Evolutionary conservation across 2,113 vertebrate species (phyloP).

Genomic region (Peromyscus polionotus): DNA sequence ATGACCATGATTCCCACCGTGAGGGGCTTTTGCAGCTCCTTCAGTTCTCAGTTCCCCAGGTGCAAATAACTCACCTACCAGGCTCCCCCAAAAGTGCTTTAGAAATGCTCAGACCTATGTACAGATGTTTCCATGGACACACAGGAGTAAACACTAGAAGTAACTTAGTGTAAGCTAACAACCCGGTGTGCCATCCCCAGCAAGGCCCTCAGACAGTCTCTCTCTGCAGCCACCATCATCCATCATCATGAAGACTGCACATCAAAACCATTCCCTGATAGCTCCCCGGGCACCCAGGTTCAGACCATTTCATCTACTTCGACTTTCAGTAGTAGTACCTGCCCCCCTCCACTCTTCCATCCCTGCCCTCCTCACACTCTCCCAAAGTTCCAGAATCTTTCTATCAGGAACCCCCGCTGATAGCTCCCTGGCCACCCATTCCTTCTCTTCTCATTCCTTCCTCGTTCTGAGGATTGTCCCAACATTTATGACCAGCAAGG

Average conservation of each 20-base stretch:
- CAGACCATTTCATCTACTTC: constrained; percentile 28
- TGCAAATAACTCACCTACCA: constrained; percentile 79
- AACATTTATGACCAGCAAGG: constrained; percentile 38
- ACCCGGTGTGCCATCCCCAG: constrained; percentile 70
- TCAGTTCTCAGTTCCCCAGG: constrained; percentile 44
- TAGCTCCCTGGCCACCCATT: constrained; percentile 75
- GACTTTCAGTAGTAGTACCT: constrained; percentile 60
- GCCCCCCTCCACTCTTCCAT: not conserved
- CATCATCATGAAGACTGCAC: constrained; percentile 54
- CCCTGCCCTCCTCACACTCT: constrained; percentile 64
- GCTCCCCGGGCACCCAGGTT: not conserved
- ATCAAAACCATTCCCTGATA: constrained; percentile 45
- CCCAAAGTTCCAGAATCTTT: constrained; percentile 73
- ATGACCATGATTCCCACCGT: not conserved
- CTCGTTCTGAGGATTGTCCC: constrained; percentile 51
- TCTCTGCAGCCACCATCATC: constrained; percentile 40
- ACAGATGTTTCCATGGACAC: constrained; percentile 75
- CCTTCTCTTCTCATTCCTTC: constrained; percentile 66
- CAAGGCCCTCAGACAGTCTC: constrained; percentile 73
- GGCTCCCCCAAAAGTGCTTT: constrained; percentile 66
- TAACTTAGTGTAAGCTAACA: constrained; percentile 63
- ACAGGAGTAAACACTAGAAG: constrained; percentile 71
- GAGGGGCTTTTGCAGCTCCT: constrained; percentile 59
- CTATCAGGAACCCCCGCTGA: constrained; percentile 69
- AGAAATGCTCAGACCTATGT: constrained; percentile 73